Conservation (phyloP, 2,888 invertebrate species). For the Agrotis segetum region DNA sequence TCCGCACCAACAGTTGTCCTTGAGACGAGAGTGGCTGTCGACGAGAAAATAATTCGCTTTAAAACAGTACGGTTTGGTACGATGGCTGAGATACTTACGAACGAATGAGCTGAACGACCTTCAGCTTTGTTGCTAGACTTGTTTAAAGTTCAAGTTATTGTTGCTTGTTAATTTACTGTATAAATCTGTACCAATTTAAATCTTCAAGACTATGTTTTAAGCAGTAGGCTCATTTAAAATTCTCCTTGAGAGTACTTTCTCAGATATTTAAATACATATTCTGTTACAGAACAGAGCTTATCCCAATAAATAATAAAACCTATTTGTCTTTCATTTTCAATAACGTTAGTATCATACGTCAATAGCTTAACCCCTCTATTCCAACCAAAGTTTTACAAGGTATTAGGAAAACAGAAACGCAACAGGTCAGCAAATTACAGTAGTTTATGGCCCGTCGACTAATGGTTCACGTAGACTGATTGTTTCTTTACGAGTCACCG, state of each 20-base stretch:
- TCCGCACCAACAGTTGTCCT: conserved; percentile 22
- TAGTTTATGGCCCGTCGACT: conserved; percentile 43
- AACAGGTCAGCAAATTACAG: conserved; percentile 61
- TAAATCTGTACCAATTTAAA: conserved; percentile 1
- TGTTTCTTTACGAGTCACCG: conserved; percentile 50
- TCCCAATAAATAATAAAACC: not conserved
- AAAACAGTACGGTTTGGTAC: conserved; percentile 14
- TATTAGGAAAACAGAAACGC: conserved; percentile 38
- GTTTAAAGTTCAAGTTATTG: not conserved
- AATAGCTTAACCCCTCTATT: conserved; percentile 34
- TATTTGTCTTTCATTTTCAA: not conserved
- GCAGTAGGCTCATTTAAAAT: not conserved
- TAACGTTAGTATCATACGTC: conserved; percentile 1
- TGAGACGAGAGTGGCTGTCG: conserved; percentile 6
- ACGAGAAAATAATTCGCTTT: conserved; percentile 37
- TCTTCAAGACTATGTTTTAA: not conserved
- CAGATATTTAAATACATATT: not conserved
- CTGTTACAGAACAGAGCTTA: not conserved
- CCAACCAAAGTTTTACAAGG: conserved; percentile 18
- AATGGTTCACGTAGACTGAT: conserved; percentile 53
- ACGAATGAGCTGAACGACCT: conserved; percentile 19
- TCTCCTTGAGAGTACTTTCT: not conserved
- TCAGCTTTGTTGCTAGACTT: not conserved
- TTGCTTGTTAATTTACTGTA: not conserved
- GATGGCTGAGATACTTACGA: conserved; percentile 9